Evolutionary conservation across 2,113 vertebrate genomes (phyloP), one percentile per base, ranked within the genome.

Genomic region (Syngnathoides biaculeatus): DNA sequence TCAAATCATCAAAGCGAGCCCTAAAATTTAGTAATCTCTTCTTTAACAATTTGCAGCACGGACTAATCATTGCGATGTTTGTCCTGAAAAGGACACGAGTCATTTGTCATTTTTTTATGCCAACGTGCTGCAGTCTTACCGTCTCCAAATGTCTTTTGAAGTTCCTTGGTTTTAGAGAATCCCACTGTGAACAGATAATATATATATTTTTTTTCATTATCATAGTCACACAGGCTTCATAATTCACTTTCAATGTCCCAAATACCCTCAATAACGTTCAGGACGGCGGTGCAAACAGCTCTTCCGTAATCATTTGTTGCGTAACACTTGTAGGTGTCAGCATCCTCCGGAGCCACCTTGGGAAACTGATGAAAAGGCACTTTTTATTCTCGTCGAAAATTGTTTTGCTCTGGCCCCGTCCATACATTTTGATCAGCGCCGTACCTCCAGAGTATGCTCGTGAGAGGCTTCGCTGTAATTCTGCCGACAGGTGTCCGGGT

Each of bases 181-280:
- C 94, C 95, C 88, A 94, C 95, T 96, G 86, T 76, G 79, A 81
- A 74, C 0, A 89, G 47, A 79, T 17, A 73, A 39, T 6, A 1
- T 8, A 6, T 35, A 5, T 1, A 0, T 58, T 20, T 47, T 65
- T 13, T 15, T 30, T 59, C 57, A 26, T 52, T 22, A 22, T 61
- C 26, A 40, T 42, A 13, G 35, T 22, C 19, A 1, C 19, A 39
- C 19, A 39, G 17, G 47, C 20, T 56, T 5, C 26, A 12, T 27
- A 20, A 14, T 50, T 17, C 26, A 15, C 15, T 50, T 13, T 5
- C 65, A 61, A 35, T 50, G 8, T 64, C 14, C 11, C 14, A 26
- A 74, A 13, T 89, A 96, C 96, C 94, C 86, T 89, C 89, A 52
- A 97, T 90, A 61, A 98, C 79, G 22, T 93, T 94, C 68, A 98